Evolutionary conservation across 1,140 invertebrate species (phyloP), one percentile per base, ranked within the genome.

Genomic region (Oscheius sp.): DNA sequence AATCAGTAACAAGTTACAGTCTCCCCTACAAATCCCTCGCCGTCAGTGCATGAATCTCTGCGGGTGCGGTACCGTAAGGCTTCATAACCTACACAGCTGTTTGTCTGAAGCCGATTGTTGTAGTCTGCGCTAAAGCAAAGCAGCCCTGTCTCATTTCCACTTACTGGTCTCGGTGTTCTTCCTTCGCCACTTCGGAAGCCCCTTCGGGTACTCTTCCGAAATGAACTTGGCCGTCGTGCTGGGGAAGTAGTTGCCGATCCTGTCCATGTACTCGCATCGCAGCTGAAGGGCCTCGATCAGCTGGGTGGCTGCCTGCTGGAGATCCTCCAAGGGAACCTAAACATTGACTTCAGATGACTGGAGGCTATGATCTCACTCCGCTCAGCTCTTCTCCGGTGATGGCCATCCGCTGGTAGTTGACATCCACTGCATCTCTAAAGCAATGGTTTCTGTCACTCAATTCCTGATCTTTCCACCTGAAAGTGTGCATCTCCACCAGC

Each of bases 321-420:
- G 62, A 68, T 83, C 82, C 63, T 83, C 82, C 13, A 83, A 68
- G 3, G 82, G 81, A 32, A 83, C 80, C 80, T 81, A 64, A 29
- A 81, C 23, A 2, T 49, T 65, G 42, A 28, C 28, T 70, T 63
- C 23, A 4, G 32, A 59, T 63, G 64, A 42, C 4, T 67, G 4
- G n/a, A 46, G 31, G 29, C 31, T 62, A n/a, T 62, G n/a, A 62
- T n/a, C 79, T 67, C 32, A 81, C 83, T 18, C 82, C 82, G 7
- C 78, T 80, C n/a, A 84, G 55, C 46, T 83, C 83, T 62, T 83
- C 82, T 3, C 81, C 82, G 49, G 82, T 84, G 32, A 83, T 75
- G 15, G 82, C 82, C 82, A 83, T 84, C 26, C 82, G 76, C 64
- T 83, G 81, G 55, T 83, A 83, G 62, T 83, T 83, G 26, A 83